Conservation (phyloP, 2,888 invertebrate species). For the Lathronympha strigana region DNA sequence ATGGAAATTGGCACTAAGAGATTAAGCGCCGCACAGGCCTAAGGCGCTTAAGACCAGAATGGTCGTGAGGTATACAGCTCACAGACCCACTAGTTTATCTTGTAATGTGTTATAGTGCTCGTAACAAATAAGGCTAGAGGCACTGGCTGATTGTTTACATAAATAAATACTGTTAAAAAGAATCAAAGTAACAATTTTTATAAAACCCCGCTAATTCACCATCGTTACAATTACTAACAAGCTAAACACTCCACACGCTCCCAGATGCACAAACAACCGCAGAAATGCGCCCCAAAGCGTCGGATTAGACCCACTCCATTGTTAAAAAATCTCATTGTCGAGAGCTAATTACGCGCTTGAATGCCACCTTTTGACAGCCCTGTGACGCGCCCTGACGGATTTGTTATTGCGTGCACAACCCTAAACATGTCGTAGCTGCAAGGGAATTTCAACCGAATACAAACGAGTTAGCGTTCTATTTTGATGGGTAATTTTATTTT, state of each 20-base stretch:
- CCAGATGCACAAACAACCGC: constrained; percentile 12
- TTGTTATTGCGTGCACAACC: constrained; percentile 39
- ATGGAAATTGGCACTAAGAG: too few species aligned
- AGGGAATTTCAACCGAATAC: not conserved
- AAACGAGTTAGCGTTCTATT: not conserved
- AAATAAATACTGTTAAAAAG: too few species aligned
- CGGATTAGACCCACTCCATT: constrained; percentile 37
- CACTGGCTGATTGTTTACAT: too few species aligned
- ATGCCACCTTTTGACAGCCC: constrained; percentile 42
- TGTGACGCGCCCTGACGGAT: constrained; percentile 40
- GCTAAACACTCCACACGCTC: constrained; percentile 3
- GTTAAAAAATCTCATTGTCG: constrained; percentile 38
- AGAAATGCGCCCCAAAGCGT: constrained; percentile 21
- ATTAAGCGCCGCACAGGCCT: too few species aligned
- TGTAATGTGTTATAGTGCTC: too few species aligned
- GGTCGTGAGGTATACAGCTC: too few species aligned
- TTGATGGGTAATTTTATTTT: not conserved
- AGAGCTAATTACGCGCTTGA: constrained; percentile 41
- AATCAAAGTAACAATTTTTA: too few species aligned
- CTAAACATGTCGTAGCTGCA: constrained; percentile 7
- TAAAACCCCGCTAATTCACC: not conserved
- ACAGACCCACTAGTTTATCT: too few species aligned
- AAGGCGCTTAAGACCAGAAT: too few species aligned
- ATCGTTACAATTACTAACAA: not conserved
- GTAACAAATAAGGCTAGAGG: too few species aligned